phyloP scores from a whole-genome alignment of 1,140 invertebrate genomes.

The Scaptomyza montana region DNA sequence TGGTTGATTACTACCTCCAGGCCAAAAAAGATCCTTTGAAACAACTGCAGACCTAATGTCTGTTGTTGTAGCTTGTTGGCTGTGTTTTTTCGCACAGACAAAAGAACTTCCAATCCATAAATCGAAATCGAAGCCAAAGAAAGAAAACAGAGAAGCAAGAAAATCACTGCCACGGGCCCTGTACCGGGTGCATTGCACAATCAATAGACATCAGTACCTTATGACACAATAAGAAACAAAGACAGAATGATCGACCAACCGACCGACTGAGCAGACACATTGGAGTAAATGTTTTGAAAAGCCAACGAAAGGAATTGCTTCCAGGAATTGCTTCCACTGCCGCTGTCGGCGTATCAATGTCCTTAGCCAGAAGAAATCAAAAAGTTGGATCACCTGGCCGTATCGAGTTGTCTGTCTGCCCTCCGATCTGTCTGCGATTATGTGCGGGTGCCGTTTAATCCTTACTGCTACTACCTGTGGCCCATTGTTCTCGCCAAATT shows the following conservation, averaged over 20 bases:
- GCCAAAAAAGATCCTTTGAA: constrained; percentile 21
- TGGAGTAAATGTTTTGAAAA: constrained; percentile 84
- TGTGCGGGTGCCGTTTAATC: constrained; percentile 70
- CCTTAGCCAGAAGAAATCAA: constrained; percentile 81
- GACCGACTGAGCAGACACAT: constrained; percentile 49
- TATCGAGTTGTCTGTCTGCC: constrained; percentile 46
- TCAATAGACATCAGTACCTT: constrained; percentile 67
- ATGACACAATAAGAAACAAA: constrained; percentile 47
- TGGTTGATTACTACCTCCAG: constrained; percentile 66
- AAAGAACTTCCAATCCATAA: constrained; percentile 47
- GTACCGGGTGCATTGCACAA: constrained; percentile 75
- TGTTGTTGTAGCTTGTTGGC: constrained; percentile 26
- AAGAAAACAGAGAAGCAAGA: constrained; percentile 30
- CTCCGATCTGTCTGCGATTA: constrained; percentile 47
- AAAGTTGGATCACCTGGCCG: constrained; percentile 83
- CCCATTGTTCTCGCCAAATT: constrained; percentile 62
- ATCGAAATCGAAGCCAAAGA: constrained; percentile 43
- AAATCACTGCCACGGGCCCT: constrained; percentile 83
- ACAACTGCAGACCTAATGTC: constrained; percentile 38
- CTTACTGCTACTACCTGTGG: constrained; percentile 61
- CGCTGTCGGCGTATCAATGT: constrained; percentile 70
- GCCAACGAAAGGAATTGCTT: constrained; percentile 84
- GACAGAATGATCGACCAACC: constrained; percentile 16
- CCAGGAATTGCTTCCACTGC: constrained; percentile 59
- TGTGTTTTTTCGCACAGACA: constrained; percentile 38